Evolutionary conservation across 2,113 vertebrate genomes (phyloP).

Genomic region (Petromus typicus): DNA sequence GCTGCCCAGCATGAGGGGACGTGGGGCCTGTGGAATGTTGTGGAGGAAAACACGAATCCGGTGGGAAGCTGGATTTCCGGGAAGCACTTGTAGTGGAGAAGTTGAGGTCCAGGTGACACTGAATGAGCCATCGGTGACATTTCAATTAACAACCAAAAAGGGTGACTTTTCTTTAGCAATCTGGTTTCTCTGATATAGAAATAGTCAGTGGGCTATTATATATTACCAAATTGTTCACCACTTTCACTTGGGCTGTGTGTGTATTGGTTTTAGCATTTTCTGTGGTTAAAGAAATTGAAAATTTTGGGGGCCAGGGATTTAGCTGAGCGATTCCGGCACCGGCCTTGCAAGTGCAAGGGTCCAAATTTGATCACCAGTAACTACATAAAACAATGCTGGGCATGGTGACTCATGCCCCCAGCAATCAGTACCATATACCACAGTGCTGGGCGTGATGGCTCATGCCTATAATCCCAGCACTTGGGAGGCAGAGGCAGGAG

Average conservation of each 20-base stretch:
- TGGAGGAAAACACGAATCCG: background rate
- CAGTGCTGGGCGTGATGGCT: too few species aligned
- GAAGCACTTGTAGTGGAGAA: background rate
- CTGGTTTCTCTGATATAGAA: background rate
- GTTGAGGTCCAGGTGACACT: background rate
- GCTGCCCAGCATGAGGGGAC: too few species aligned
- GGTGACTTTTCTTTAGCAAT: background rate
- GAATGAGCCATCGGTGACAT: background rate
- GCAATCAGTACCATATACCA: too few species aligned
- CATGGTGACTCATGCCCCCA: too few species aligned
- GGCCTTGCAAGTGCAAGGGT: too few species aligned
- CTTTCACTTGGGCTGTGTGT: background rate
- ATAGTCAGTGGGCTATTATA: background rate
- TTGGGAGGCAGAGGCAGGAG: too few species aligned
- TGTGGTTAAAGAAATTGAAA: conserved; percentile 49
- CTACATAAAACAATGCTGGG: too few species aligned
- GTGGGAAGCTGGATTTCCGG: background rate
- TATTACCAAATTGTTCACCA: background rate
- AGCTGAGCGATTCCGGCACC: too few species aligned
- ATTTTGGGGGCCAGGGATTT: too few species aligned
- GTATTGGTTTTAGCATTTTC: background rate
- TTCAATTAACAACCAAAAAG: background rate
- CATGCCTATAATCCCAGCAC: too few species aligned
- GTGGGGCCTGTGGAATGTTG: background rate
- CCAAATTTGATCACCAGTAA: too few species aligned